phyloP scores from a whole-genome alignment of 2,888 invertebrate genomes.

The Melanostoma scalare region DNA sequence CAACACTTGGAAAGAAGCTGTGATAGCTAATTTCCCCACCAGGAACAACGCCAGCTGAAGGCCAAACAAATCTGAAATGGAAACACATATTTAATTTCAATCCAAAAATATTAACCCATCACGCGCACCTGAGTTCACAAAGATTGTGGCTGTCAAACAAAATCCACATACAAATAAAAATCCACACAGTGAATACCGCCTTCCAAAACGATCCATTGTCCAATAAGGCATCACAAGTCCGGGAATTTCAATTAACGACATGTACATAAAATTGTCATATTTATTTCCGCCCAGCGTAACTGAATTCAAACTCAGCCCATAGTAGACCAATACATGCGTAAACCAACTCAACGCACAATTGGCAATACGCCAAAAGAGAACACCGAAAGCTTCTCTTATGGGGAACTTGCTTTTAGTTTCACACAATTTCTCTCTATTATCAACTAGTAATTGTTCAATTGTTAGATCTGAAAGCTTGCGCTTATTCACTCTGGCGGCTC shows the following conservation, averaged over 20 bases:
- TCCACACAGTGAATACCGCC: constrained; percentile 24
- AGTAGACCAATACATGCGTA: constrained; percentile 90
- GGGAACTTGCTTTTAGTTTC: constrained; percentile 77
- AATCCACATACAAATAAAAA: constrained; percentile 24
- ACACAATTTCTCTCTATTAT: constrained; percentile 77
- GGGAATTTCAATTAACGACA: constrained; percentile 32
- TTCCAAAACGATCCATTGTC: constrained; percentile 34
- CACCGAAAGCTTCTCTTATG: constrained; percentile 77
- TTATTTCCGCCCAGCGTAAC: constrained; percentile 23
- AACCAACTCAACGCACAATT: constrained; percentile 91
- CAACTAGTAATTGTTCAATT: constrained; percentile 78
- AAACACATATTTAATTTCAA: neutral
- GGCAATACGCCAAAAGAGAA: constrained; percentile 79
- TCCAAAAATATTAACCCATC: neutral
- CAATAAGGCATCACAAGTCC: constrained; percentile 19
- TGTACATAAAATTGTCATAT: constrained; percentile 33
- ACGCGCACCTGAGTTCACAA: constrained; percentile 19
- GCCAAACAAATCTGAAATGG: constrained; percentile 62
- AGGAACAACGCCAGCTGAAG: constrained; percentile 82
- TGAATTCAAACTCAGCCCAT: constrained; percentile 82
- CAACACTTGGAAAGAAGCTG: constrained; percentile 86
- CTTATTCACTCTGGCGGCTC: constrained; percentile 86
- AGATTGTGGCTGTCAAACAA: constrained; percentile 15
- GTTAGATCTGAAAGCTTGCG: constrained; percentile 83
- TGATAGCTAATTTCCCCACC: constrained; percentile 86